phyloP scores from a whole-genome alignment of 2,113 vertebrate species.

The Psophia crepitans region DNA sequence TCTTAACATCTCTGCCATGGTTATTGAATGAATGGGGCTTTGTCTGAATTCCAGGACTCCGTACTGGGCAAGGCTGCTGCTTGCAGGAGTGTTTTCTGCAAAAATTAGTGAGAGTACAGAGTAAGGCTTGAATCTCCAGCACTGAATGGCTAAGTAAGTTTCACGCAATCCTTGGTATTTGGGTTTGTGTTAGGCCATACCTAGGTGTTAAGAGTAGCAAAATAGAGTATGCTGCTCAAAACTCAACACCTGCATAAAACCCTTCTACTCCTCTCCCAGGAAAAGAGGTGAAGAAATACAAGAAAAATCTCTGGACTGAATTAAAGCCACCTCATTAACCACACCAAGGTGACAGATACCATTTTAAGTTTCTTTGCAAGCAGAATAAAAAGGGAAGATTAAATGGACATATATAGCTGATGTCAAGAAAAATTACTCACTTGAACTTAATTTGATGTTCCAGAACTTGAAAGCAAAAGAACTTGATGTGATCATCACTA shows the following conservation, averaged over 20 bases:
- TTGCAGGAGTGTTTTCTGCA: background rate
- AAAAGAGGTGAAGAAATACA: background rate
- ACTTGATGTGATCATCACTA: conserved; percentile 97
- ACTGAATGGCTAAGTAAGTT: background rate
- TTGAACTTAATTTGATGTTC: conserved; percentile 98
- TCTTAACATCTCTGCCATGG: background rate
- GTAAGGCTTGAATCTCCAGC: background rate
- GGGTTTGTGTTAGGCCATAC: background rate
- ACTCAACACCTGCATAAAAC: background rate
- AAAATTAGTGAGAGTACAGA: background rate
- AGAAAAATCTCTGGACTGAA: background rate
- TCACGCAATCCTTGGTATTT: background rate
- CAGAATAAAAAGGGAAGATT: background rate
- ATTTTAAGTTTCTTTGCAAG: background rate
- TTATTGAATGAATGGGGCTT: background rate
- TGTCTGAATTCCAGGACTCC: background rate
- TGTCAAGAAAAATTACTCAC: conserved; percentile 72
- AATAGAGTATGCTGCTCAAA: background rate
- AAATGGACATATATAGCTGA: background rate
- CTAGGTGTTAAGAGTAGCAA: background rate
- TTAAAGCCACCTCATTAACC: background rate
- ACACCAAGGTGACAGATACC: background rate
- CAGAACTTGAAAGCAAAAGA: conserved; percentile 98
- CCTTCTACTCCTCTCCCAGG: background rate
- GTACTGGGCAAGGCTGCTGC: background rate